Conservation (phyloP, 2,888 invertebrate genomes). For the Drosophila kuntzei region DNA sequence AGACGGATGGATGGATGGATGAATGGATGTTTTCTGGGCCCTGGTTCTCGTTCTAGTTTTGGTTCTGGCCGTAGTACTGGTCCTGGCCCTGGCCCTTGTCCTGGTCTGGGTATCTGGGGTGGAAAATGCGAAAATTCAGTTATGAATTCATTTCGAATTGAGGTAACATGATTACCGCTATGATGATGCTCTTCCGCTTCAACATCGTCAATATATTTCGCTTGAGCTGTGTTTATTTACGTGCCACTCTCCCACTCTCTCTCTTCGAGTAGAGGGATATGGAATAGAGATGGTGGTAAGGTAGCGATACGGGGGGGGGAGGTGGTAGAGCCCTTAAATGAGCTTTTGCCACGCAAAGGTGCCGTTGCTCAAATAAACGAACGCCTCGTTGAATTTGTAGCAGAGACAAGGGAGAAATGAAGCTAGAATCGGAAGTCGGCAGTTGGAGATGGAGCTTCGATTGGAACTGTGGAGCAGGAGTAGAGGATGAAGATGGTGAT, state of each 20-base stretch:
- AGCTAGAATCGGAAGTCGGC: neutral
- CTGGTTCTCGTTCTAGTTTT: neutral
- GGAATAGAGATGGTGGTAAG: too few species aligned
- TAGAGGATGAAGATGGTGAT: too few species aligned
- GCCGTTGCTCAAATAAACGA: slow-evolving; percentile 76
- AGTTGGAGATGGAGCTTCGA: slow-evolving; percentile 12
- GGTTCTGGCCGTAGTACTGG: neutral
- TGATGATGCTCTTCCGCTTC: slow-evolving; percentile 81
- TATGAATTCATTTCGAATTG: slow-evolving; percentile 85
- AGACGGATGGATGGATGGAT: slow-evolving; percentile 13
- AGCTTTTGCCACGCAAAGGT: slow-evolving; percentile 77
- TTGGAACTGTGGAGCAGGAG: slow-evolving; percentile 5
- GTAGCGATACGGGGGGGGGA: neutral
- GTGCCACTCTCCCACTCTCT: slow-evolving; percentile 39
- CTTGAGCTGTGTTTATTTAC: slow-evolving; percentile 78
- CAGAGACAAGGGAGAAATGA: slow-evolving; percentile 34
- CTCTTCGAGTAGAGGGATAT: neutral
- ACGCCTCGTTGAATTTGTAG: slow-evolving; percentile 69
- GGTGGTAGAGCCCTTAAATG: slow-evolving; percentile 52
- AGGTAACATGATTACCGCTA: slow-evolving; percentile 85
- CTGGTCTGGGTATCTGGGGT: slow-evolving; percentile 39
- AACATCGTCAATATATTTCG: slow-evolving; percentile 78
- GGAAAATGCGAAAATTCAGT: slow-evolving; percentile 83
- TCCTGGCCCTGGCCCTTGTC: neutral
- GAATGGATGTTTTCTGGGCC: slow-evolving; percentile 7